Evolutionary conservation across 2,797 vertebrate species (phyloP).

Genomic region (Spheniscus humboldti): DNA sequence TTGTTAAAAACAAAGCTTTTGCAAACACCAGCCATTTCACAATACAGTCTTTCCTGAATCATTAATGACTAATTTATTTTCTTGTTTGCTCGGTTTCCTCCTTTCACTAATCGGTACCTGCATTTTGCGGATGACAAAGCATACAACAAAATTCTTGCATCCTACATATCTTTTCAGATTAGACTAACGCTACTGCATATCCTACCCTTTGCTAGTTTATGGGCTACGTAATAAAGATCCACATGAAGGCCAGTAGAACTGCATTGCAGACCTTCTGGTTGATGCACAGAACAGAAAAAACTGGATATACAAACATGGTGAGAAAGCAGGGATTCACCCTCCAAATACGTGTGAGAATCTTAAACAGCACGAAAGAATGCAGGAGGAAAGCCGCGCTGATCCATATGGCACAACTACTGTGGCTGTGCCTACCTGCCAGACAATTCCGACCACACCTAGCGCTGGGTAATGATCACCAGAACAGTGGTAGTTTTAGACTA

Average conservation of each 20-base stretch:
- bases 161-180: background rate
- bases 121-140: background rate
- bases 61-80: background rate
- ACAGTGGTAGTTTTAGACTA: background rate
- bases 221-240: background rate
- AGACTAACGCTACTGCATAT: background rate
- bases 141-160: background rate
- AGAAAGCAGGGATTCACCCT: background rate
- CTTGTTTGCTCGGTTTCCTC: background rate
- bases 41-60: background rate
- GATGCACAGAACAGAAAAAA: background rate
- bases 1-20: background rate
- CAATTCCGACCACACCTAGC: background rate
- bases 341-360: accelerated
- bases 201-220: background rate
- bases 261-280: background rate
- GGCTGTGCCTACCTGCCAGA: background rate
- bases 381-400: background rate
- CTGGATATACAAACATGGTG: background rate
- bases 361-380: background rate
- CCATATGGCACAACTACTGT: background rate
- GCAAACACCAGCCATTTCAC: background rate
- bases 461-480: background rate
- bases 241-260: background rate
- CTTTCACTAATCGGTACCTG: background rate